Evolutionary conservation across 1,140 invertebrate species (phyloP).

Genomic region (Paralvinella palmiformis): DNA sequence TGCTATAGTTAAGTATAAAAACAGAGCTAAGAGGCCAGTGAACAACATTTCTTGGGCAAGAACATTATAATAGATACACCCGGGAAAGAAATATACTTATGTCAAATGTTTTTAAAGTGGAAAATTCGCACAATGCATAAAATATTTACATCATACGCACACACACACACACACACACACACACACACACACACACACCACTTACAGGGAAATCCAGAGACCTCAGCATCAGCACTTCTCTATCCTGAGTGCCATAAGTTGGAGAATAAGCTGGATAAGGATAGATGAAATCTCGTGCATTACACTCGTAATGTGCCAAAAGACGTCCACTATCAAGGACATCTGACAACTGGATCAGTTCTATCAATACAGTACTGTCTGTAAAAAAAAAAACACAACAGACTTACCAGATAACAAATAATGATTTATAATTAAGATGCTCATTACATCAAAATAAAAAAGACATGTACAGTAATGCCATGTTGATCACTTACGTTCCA

Average conservation of each 20-base stretch:
- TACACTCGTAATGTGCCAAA: slow-evolving; percentile 9
- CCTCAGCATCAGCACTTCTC: slow-evolving; percentile 10
- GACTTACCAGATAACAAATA: neutral
- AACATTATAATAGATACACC: too few species aligned
- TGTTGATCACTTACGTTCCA: neutral
- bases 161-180: too few species aligned
- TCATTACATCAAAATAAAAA: too few species aligned
- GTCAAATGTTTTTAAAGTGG: too few species aligned
- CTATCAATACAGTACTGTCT: neutral
- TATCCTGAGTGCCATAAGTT: neutral
- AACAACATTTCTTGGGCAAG: too few species aligned
- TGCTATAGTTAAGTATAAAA: too few species aligned
- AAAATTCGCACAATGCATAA: too few species aligned
- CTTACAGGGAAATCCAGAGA: slow-evolving; percentile 8
- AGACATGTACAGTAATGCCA: neutral
- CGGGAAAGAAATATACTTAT: too few species aligned
- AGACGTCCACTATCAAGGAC: neutral
- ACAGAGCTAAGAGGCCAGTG: too few species aligned
- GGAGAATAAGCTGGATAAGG: slow-evolving; percentile 6
- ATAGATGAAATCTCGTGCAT: slow-evolving; percentile 7
- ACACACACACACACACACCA: neutral
- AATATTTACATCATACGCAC: too few species aligned
- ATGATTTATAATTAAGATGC: too few species aligned
- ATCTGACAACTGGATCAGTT: slow-evolving; percentile 11
- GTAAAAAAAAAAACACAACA: neutral